phyloP scores from a whole-genome alignment of 2,888 invertebrate genomes.

The Hypercompe scribonia region DNA sequence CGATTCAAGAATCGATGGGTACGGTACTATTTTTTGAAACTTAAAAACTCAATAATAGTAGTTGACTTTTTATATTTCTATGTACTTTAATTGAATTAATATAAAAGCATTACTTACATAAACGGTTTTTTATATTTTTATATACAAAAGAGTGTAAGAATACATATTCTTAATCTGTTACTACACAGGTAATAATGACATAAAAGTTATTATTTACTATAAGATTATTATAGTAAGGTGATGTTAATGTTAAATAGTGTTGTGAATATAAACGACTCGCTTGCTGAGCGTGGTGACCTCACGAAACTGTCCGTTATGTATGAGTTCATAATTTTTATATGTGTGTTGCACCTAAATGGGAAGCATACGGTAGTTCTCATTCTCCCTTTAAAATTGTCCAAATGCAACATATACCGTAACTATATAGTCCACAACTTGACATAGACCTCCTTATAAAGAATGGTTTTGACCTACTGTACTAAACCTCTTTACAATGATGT shows the following conservation, averaged over 20 bases:
- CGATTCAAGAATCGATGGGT: too few relatives aligned
- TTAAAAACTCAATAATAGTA: too few relatives aligned
- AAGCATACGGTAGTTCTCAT: not conserved
- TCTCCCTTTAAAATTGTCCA: not conserved
- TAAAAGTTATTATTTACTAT: conserved; percentile 2
- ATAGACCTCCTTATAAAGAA: not conserved
- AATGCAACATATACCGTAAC: too few relatives aligned
- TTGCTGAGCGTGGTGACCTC: conserved; percentile 20
- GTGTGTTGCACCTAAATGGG: not conserved
- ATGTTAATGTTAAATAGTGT: conserved; percentile 3
- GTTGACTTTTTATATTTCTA: too few relatives aligned
- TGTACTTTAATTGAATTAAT: too few relatives aligned
- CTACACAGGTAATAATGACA: too few relatives aligned
- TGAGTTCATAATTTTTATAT: not conserved
- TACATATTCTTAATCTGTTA: too few relatives aligned
- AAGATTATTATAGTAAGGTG: not conserved
- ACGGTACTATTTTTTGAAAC: too few relatives aligned
- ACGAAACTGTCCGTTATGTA: conserved; percentile 16
- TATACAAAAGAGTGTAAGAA: too few relatives aligned
- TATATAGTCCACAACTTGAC: not conserved
- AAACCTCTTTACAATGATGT: not conserved
- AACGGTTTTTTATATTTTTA: too few relatives aligned
- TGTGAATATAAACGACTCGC: conserved; percentile 7
- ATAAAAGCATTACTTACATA: too few relatives aligned
- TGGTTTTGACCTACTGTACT: not conserved